Conservation (phyloP, 1,140 invertebrate genomes). For the Anastrepha obliqua region DNA sequence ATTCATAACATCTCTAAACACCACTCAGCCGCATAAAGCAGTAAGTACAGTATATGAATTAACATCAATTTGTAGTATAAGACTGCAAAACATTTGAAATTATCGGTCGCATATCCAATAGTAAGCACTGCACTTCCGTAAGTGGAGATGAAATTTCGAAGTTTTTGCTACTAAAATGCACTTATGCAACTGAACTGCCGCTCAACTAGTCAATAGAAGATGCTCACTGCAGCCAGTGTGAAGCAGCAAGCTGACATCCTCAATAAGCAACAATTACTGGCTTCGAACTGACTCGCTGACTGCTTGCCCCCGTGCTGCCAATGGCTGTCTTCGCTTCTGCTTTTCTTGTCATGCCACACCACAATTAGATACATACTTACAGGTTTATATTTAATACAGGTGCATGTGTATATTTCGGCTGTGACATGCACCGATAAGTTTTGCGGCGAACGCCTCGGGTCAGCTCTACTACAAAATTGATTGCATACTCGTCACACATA, state of each 20-base stretch:
- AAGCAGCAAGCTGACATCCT: not conserved
- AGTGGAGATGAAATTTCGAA: not conserved
- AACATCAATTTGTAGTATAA: not conserved
- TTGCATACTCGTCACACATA: not conserved
- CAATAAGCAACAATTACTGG: not conserved
- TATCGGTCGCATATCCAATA: not conserved
- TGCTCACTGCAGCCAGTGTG: not conserved
- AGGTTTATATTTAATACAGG: not conserved
- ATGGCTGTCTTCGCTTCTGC: not conserved
- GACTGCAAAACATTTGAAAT: not conserved
- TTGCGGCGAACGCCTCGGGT: not conserved
- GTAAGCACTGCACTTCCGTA: not conserved
- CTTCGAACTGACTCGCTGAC: conserved; percentile 12
- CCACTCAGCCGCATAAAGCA: not conserved
- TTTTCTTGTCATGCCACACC: conserved; percentile 9
- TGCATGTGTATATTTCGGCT: not conserved
- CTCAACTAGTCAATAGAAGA: not conserved
- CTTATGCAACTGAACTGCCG: not conserved
- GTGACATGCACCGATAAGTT: not conserved
- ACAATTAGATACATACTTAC: not conserved
- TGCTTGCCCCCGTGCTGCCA: conserved; percentile 12
- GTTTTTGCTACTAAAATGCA: not conserved
- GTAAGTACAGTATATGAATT: not conserved
- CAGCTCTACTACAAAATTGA: not conserved
- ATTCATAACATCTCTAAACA: too few species aligned